Base-by-base conservation (phyloP, 2,888 invertebrate species). In the Serripes groenlandicus region DNA sequence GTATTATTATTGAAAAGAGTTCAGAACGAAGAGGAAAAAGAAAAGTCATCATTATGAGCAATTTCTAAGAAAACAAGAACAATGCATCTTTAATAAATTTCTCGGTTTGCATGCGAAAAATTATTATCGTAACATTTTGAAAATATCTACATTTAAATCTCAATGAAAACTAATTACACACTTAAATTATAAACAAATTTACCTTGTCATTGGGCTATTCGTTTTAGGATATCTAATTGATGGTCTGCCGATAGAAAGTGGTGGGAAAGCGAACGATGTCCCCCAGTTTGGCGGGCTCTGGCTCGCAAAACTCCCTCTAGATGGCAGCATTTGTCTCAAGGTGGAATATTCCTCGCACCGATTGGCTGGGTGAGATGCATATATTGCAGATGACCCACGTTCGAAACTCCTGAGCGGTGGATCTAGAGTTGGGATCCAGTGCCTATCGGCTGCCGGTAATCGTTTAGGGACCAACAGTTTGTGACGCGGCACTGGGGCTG, bases 141-240 rank as follows among this genome's bases (percentile, higher is more conserved):
- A n/a, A n/a, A n/a, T n/a, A n/a, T n/a, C n/a, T n/a, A n/a, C n/a
- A n/a, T n/a, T n/a, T n/a, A n/a, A n/a, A n/a, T n/a, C n/a, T n/a
- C n/a, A n/a, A n/a, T n/a, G n/a, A n/a, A n/a, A n/a, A n/a, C n/a
- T n/a, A n/a, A n/a, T n/a, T n/a, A n/a, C n/a, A n/a, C n/a, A n/a
- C n/a, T n/a, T n/a, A n/a, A n/a, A n/a, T n/a, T n/a, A n/a, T n/a
- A n/a, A n/a, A n/a, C n/a, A n/a, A n/a, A n/a, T n/a, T n/a, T 90
- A 94, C 94, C 91, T 92, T 32, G 92, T 93, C 93, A 93, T 93
- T 37, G 92, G 91, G 69, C 93, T 93, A 87, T 92, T 93, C 32
- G 93, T 86, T 56, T 88, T 89, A 1, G 93, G 93, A 37, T 92
- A 89, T 58, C 91, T 72, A 30, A 72, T 85, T 3, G 85, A 83